Percentiles rank a stretch among this genome's conserved stretches.
Conservation (phyloP, 2,888 invertebrate species). For the Clepsis dumicolana region DNA sequence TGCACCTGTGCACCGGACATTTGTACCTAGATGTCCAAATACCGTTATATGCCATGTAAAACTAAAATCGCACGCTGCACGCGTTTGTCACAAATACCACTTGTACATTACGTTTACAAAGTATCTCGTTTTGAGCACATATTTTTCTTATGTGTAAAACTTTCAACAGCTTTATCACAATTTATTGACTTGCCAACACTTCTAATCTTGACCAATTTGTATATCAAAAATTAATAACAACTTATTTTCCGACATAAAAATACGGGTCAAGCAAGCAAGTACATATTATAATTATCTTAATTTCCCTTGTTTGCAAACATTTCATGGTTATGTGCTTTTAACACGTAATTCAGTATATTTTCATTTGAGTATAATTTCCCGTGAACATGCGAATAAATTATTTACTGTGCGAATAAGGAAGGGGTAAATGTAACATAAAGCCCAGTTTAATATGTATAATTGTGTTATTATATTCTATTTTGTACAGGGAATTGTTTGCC, state of each 20-base stretch:
- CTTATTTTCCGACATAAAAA: conserved; percentile 34
- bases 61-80: background rate
- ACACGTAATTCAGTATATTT: conserved; percentile 54
- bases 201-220: conserved; percentile 25
- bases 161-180: background rate
- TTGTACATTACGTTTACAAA: background rate
- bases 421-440: conserved; percentile 17
- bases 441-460: conserved; percentile 22
- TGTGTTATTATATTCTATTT: conserved; percentile 23
- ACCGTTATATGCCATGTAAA: background rate
- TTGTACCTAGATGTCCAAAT: background rate
- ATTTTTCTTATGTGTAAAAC: background rate
- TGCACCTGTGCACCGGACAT: no score
- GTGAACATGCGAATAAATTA: conserved; percentile 65
- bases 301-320: conserved; percentile 46
- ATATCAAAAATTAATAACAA: conserved; percentile 28
- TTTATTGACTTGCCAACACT: conserved; percentile 7
- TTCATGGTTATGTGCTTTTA: conserved; percentile 49
- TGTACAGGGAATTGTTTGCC: conserved; percentile 2
- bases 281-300: conserved; percentile 43
- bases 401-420: conserved; percentile 48
- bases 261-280: conserved; percentile 28
- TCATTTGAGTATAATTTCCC: conserved; percentile 63
- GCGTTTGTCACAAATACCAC: background rate
- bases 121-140: background rate